phyloP scores from a whole-genome alignment of 2,888 invertebrate species.

The Stegophylla sp. region DNA sequence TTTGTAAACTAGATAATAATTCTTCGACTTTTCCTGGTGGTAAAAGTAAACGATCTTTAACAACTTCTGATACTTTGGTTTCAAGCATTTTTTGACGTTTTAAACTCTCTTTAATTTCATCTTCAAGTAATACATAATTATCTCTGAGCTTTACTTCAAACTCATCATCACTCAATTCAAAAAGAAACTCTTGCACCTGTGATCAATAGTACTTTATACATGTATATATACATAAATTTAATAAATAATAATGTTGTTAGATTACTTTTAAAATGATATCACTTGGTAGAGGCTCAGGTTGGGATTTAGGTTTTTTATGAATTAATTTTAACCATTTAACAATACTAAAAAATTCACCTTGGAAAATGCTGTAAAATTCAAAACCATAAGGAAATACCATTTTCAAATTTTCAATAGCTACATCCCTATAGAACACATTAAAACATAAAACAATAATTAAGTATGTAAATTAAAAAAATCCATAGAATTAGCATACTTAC shows the following conservation, averaged over 20 bases:
- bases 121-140: constrained; percentile 92
- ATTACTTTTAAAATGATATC: constrained; percentile 86
- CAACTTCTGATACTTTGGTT: constrained; percentile 81
- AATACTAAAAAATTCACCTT: constrained; percentile 86
- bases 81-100: constrained; percentile 88
- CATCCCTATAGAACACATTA: constrained; percentile 66
- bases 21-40: constrained; percentile 89
- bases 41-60: constrained; percentile 81
- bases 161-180: constrained; percentile 97
- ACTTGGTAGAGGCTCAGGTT: constrained; percentile 76
- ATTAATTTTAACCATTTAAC: constrained; percentile 93
- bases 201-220: background rate
- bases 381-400: constrained; percentile 86
- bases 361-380: constrained; percentile 84
- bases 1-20: constrained; percentile 82
- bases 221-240: background rate
- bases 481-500: constrained; percentile 65
- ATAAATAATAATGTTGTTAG: background rate
- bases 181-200: constrained; percentile 82
- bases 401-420: constrained; percentile 72
- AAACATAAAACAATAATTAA: background rate
- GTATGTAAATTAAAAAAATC: constrained; percentile 5
- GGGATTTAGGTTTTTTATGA: constrained; percentile 67
- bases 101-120: constrained; percentile 92
- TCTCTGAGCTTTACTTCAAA: constrained; percentile 96